Evolutionary conservation across 2,113 vertebrate genomes (phyloP).

Genomic region (Astur gentilis): DNA sequence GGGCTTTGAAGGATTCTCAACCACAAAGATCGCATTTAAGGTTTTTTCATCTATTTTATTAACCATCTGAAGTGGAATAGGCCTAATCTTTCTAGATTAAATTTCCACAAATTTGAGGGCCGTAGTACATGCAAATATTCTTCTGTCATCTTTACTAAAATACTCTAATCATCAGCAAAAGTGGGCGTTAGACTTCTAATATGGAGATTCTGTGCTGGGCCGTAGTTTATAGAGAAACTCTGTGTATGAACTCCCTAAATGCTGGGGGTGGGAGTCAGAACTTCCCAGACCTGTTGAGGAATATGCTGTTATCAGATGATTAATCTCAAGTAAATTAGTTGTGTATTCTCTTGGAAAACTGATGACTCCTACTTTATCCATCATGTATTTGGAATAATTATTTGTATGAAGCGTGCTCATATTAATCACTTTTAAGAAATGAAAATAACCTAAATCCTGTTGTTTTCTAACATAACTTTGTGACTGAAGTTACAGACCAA

Average conservation of each 20-base stretch:
- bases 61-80: not conserved
- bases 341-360: not conserved
- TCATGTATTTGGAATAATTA: not conserved
- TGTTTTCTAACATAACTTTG: not conserved
- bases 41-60: not conserved
- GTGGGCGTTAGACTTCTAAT: not conserved
- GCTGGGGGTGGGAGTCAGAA: too few species aligned
- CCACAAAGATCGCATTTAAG: not conserved
- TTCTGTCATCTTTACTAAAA: not conserved
- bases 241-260: not conserved
- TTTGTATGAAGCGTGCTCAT: not conserved
- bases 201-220: not conserved
- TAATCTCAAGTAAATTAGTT: not conserved
- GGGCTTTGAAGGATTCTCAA: not conserved
- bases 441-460: not conserved
- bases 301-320: fast-evolving
- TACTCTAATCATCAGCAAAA: not conserved
- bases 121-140: not conserved
- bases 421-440: not conserved
- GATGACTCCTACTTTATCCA: fast-evolving
- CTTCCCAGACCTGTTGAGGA: not conserved
- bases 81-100: not conserved
- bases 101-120: not conserved
- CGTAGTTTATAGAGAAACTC: not conserved
- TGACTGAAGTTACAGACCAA: not conserved